phyloP scores from a whole-genome alignment of 2,113 vertebrate species.

The Tylochromis polylepis region DNA sequence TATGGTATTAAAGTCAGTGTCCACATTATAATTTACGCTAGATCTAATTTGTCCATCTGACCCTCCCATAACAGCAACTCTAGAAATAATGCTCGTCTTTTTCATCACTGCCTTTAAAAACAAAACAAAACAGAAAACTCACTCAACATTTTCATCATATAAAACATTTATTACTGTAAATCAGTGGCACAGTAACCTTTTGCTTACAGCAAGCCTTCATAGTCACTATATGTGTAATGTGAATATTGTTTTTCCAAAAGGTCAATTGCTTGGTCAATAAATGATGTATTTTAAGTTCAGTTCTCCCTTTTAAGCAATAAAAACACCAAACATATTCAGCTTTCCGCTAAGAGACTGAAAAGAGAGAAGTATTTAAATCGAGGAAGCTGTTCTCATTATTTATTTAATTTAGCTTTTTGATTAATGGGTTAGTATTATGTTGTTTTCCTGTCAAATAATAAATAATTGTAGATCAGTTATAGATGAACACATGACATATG shows the following conservation, averaged over 20 bases:
- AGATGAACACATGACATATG: background rate
- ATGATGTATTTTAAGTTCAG: background rate
- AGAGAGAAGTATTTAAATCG: background rate
- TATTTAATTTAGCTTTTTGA: background rate
- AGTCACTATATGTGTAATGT: background rate
- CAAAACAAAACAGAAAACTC: no score
- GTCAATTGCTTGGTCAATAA: background rate
- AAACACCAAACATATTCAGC: background rate
- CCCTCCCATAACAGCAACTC: background rate
- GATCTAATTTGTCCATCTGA: background rate
- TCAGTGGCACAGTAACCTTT: background rate
- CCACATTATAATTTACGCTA: background rate
- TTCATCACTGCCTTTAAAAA: background rate
- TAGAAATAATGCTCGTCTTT: background rate
- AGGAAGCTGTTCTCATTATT: background rate
- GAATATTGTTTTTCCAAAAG: background rate
- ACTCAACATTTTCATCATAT: background rate
- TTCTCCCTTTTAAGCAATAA: background rate
- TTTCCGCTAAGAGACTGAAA: background rate
- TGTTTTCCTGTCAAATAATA: background rate
- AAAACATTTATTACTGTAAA: background rate
- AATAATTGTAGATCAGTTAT: background rate
- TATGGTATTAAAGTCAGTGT: background rate
- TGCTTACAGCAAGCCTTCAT: background rate
- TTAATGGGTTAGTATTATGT: background rate